Evolutionary conservation across 2,113 vertebrate genomes (phyloP), one percentile per base, ranked within the genome.

Genomic region (Astur gentilis): DNA sequence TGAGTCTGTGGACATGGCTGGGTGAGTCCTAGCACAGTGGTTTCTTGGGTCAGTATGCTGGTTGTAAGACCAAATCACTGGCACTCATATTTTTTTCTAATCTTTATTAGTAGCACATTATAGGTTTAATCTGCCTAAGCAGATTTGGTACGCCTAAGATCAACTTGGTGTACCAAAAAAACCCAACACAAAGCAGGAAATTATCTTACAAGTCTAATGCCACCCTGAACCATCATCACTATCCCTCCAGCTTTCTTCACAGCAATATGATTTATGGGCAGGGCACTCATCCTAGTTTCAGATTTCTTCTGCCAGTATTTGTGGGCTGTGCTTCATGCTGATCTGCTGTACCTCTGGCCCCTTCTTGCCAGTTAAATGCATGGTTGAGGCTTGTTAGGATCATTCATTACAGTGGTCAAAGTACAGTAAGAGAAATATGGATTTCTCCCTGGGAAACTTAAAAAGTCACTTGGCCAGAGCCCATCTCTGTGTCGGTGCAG

Each of bases 401-500:
- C 31, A 47, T 87, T 81, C 31, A 47, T 75, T 58, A 19, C 0
- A 1, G 27, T 73, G 49, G 13, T 87, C 52, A 40, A 73, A 44
- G 21, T 77, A 19, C 5, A 40, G 36, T 60, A 36, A 45, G 2
- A 92, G 11, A 84, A 87, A 78, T 31, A 19, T 0, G 7, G 15
- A 64, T 77, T 92, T 75, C 25, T 42, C 6, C 21, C 31, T 40
- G 50, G 34, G 16, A 70, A 60, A 55, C 20, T 65, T 89, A 86
- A 47, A 69, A 85, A 16, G 21, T 70, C 0, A 0, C 19, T 47
- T 76, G 57, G n/a, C 20, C 70, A 65, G 70, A 71, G 67, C 44
- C 38, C 1, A 0, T 65, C 61, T 61, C 27, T 25, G 13, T 16
- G 14, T 52, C 0, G 1, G 11, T 45, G 54, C 50, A 40, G 32